Evolutionary conservation across 2,113 vertebrate species (phyloP), one percentile per base, ranked within the genome.

Genomic region (Sebastes fasciatus): DNA sequence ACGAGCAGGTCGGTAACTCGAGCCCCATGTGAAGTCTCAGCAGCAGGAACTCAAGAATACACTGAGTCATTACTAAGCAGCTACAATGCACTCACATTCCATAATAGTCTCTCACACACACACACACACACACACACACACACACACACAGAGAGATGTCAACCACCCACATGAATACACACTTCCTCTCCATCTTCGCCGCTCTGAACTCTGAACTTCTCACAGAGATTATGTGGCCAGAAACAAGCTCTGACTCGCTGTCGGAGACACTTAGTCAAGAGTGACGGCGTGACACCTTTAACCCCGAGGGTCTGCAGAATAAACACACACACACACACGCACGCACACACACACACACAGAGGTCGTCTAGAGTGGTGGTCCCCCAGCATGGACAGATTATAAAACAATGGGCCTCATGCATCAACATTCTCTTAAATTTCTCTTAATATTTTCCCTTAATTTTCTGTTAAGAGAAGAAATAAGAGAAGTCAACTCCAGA

Each of bases 1-100:
- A 62, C 69, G 48, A 88, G 84, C 86, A 58, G 80, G 72, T 68
- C 23, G 17, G 93, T 92, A 94, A 94, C 88, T 26, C 3, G 85
- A 94, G 80, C 92, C 54, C 77, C 92, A 93, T 94, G 93, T 92
- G 93, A 94, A 93, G 86, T 12, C 74, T 78, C 80, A 78, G 78
- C 71, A 9, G 77, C 86, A 86, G 89, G 88, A 92, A 85, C 90
- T 69, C 71, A 46, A 69, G 83, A 90, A 83, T 77, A 87, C 74
- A 81, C 80, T 10, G 87, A 93, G 88, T 91, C 86, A 90, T 77
- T 82, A 51, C 78, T 7, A 13, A 6, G 8, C 21, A 8, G 82
- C 58, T 71, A 88, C 85, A 87, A 72, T 71, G 46, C 67, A 62
- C 77, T 75, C 78, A 70, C 72, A 83, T 86, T 88, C 85, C 77